These are phyloP conservation scores for Sarcophaga subvicina DNA, from an alignment of 2,888 invertebrate species.

Conservation along the genomic window DNA sequence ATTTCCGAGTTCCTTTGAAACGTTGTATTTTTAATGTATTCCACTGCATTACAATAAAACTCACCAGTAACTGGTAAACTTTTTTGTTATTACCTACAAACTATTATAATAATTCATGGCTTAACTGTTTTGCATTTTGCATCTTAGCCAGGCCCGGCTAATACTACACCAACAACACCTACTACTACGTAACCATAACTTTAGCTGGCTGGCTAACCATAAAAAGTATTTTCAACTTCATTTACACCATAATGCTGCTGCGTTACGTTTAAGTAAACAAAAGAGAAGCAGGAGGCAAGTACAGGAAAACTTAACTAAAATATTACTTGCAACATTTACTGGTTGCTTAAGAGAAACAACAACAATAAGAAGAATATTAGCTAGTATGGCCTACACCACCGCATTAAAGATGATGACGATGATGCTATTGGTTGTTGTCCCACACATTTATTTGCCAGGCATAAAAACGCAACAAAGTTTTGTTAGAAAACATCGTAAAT, in stretches of 20 bases:
- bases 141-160: too few species aligned
- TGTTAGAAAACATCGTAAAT: neutral
- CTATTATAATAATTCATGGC: too few species aligned
- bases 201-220: too few species aligned
- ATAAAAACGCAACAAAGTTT: conserved; percentile 17
- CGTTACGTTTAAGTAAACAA: conserved; percentile 27
- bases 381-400: neutral
- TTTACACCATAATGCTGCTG: conserved; percentile 53
- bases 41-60: too few species aligned
- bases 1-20: too few species aligned
- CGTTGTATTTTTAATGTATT: too few species aligned
- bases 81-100: too few species aligned
- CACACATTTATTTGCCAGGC: neutral
- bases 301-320: neutral
- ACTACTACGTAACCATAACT: too few species aligned
- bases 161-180: too few species aligned
- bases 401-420: neutral
- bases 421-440: conserved; percentile 7
- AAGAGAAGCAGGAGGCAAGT: neutral
- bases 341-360: conserved; percentile 2
- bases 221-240: conserved; percentile 62
- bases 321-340: conserved; percentile 43
- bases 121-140: too few species aligned
- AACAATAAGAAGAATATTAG: too few species aligned
- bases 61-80: too few species aligned